Conservation (phyloP, 1,140 invertebrate genomes). For the Ectropis grisescens region DNA sequence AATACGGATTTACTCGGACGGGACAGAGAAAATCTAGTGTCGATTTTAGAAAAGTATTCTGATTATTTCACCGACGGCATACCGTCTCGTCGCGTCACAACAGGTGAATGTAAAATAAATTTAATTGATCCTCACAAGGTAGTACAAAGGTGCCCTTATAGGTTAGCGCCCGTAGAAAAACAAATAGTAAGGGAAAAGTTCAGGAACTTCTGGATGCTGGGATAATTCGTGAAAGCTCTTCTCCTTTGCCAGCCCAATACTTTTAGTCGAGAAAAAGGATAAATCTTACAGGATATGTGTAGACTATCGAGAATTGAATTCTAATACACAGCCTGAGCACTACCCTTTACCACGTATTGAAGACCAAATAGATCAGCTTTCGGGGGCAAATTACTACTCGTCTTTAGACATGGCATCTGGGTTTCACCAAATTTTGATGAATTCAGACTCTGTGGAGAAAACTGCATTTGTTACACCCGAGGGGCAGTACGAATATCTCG, state of each 20-base stretch:
- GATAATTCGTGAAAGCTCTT: slow-evolving; percentile 14
- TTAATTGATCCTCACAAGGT: slow-evolving; percentile 10
- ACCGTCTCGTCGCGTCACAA: slow-evolving; percentile 7
- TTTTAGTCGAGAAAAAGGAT: slow-evolving; percentile 24
- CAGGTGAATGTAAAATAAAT: slow-evolving; percentile 10
- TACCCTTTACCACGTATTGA: slow-evolving; percentile 67
- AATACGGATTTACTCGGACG: slow-evolving; percentile 16
- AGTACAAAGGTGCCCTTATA: slow-evolving; percentile 13
- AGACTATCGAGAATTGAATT: slow-evolving; percentile 10
- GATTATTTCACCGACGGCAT: slow-evolving; percentile 10
- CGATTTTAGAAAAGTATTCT: slow-evolving; percentile 10
- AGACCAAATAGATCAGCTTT: slow-evolving; percentile 42
- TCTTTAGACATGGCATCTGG: slow-evolving; percentile 33
- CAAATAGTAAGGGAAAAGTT: slow-evolving; percentile 13
- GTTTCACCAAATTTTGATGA: slow-evolving; percentile 32
- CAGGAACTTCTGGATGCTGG: slow-evolving; percentile 11
- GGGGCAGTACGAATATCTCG: not conserved
- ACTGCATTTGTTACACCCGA: not conserved
- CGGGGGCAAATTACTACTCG: slow-evolving; percentile 18
- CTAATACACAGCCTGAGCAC: slow-evolving; percentile 38
- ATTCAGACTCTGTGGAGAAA: slow-evolving; percentile 13
- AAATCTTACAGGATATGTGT: slow-evolving; percentile 6
- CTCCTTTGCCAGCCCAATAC: slow-evolving; percentile 21
- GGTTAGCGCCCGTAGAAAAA: slow-evolving; percentile 16
- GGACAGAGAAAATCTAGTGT: slow-evolving; percentile 8